Conservation (phyloP, 2,797 vertebrate genomes). For the Enoplosus armatus region DNA sequence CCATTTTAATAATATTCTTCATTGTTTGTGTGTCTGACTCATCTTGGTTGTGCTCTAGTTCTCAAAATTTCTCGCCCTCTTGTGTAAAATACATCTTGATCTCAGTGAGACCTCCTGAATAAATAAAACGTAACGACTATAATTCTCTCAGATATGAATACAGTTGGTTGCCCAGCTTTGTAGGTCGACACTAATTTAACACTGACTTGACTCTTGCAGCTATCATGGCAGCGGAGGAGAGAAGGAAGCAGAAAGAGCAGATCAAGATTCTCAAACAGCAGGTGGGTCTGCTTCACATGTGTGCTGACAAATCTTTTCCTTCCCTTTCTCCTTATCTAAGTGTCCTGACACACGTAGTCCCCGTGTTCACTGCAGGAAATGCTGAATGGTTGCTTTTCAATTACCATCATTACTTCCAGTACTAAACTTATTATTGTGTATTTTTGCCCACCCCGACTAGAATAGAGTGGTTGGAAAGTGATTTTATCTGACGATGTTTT, state of each 20-base stretch:
- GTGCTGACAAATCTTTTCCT: constrained; percentile 53
- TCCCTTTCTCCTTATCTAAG: constrained; percentile 61
- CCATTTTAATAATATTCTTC: neutral
- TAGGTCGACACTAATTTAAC: constrained; percentile 45
- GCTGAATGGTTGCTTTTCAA: constrained; percentile 60
- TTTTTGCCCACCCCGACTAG: constrained; percentile 32
- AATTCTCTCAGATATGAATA: constrained; percentile 22
- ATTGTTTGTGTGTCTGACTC: neutral
- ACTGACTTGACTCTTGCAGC: constrained; percentile 83
- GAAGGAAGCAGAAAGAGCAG: constrained; percentile 98
- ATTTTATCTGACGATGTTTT: constrained; percentile 66
- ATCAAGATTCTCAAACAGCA: constrained; percentile 99
- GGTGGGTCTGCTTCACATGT: constrained; percentile 82
- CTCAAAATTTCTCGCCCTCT: constrained; percentile 4
- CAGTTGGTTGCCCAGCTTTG: constrained; percentile 17
- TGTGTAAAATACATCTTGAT: constrained; percentile 15
- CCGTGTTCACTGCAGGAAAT: constrained; percentile 42
- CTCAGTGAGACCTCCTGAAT: constrained; percentile 26
- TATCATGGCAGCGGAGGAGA: constrained; percentile 98
- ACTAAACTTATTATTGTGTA: constrained; percentile 50
- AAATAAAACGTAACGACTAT: constrained; percentile 29
- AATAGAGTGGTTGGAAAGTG: constrained; percentile 52
- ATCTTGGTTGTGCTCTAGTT: neutral
- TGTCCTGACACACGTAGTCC: constrained; percentile 63
- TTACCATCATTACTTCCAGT: constrained; percentile 56